These are phyloP conservation scores for Ommatoiulus sabulosus DNA, from an alignment of 2,888 invertebrate genomes.

Conservation along the genomic window DNA sequence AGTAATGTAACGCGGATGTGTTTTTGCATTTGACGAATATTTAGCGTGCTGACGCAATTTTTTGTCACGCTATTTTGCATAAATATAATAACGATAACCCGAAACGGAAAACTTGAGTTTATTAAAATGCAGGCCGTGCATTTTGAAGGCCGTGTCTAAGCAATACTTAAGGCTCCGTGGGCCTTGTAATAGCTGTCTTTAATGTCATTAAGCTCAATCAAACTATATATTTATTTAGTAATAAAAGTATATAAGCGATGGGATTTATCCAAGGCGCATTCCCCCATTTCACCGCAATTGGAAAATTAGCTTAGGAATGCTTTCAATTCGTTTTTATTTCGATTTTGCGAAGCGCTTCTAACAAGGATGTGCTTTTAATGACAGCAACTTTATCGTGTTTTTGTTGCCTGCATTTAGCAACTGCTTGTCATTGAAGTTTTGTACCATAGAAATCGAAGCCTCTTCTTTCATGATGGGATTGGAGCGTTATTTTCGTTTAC, in stretches of 20 bases:
- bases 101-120: not conserved
- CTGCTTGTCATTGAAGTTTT: too few species aligned
- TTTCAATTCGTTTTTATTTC: not conserved
- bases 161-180: not conserved
- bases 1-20: too few species aligned
- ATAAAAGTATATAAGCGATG: not conserved
- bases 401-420: not conserved
- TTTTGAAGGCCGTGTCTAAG: not conserved
- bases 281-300: not conserved
- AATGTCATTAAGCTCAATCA: constrained; percentile 29
- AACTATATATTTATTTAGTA: not conserved
- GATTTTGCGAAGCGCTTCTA: too few species aligned
- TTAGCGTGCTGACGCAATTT: not conserved
- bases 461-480: too few species aligned
- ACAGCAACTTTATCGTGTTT: too few species aligned
- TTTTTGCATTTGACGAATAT: not conserved
- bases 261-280: not conserved
- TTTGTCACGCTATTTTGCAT: not conserved
- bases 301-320: not conserved
- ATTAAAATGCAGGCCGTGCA: not conserved
- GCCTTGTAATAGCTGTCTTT: not conserved
- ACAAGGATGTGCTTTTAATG: too few species aligned
- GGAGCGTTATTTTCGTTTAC: too few species aligned
- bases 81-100: not conserved
- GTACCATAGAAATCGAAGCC: too few species aligned